phyloP scores from a whole-genome alignment of 92 coral and sea anemone species.

The Porites evermanni region DNA sequence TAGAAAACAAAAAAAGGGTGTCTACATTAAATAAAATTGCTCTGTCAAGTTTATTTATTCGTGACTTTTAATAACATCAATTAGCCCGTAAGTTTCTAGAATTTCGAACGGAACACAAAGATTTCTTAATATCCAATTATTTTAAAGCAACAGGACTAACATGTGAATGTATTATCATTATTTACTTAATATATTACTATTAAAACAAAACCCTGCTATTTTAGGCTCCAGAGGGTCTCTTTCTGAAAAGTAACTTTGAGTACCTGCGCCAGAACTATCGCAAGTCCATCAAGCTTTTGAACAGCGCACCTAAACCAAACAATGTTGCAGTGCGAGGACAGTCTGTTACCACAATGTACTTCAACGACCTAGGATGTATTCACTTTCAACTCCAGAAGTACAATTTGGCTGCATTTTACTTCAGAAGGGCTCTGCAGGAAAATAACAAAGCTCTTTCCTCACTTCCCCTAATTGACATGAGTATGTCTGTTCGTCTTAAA shows the following conservation, averaged over 20 bases:
- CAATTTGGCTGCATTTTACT: constrained; percentile 95
- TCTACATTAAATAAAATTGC: no score
- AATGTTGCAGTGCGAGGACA: constrained; percentile 78
- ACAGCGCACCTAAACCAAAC: constrained; percentile 92
- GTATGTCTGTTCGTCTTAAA: constrained; percentile 54
- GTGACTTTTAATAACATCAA: no score
- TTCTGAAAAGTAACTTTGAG: constrained; percentile 97
- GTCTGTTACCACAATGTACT: constrained; percentile 94
- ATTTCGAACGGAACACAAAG: no score
- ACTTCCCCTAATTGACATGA: constrained; percentile 81
- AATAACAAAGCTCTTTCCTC: constrained; percentile 83
- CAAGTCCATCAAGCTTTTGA: constrained; percentile 91
- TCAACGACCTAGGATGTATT: constrained; percentile 94
- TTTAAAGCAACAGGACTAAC: no score
- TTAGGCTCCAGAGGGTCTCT: constrained; percentile 88
- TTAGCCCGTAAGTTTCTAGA: no score
- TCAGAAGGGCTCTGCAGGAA: constrained; percentile 93
- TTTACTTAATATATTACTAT: no score
- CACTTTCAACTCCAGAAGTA: constrained; percentile 98
- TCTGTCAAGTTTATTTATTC: no score
- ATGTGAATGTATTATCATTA: no score
- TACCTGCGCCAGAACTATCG: constrained; percentile 94
- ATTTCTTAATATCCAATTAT: no score
- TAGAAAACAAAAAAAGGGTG: no score
- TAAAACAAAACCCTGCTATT: not conserved